phyloP scores from a whole-genome alignment of 1,140 invertebrate genomes.

The Bicyclus anynana region DNA sequence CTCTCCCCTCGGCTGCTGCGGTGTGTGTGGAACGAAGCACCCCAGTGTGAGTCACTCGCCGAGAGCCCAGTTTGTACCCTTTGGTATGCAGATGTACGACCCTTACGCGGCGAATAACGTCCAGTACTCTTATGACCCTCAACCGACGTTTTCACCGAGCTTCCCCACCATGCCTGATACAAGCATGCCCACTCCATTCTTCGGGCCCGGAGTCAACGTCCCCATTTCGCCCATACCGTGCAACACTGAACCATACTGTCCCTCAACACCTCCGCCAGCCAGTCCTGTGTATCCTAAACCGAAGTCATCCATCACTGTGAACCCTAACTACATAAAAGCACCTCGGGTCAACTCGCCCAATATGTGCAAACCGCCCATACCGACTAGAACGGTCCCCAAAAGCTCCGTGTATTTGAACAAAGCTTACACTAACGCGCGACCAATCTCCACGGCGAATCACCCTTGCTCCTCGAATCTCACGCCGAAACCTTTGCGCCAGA shows the following conservation, averaged over 20 bases:
- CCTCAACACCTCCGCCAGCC: neutral
- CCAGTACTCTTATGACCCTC: neutral
- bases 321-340: neutral
- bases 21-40: neutral
- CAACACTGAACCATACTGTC: too few species aligned
- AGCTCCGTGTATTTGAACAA: neutral
- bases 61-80: neutral
- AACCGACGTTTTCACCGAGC: neutral
- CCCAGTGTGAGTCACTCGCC: too few species aligned
- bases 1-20: too few species aligned
- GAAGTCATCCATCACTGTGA: neutral
- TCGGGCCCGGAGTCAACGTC: conserved; percentile 15
- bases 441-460: neutral
- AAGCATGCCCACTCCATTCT: neutral
- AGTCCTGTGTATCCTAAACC: neutral
- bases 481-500: neutral
- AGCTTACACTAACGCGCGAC: neutral
- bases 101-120: neutral
- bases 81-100: neutral
- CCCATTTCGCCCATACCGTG: conserved; percentile 7
- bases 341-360: neutral
- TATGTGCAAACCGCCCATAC: neutral
- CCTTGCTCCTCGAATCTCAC: conserved; percentile 7
- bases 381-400: neutral
- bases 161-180: neutral